Percentiles rank a stretch among this genome's conserved stretches.
Conservation (phyloP, 2,113 vertebrate species). For the Otocyon megalotis region DNA sequence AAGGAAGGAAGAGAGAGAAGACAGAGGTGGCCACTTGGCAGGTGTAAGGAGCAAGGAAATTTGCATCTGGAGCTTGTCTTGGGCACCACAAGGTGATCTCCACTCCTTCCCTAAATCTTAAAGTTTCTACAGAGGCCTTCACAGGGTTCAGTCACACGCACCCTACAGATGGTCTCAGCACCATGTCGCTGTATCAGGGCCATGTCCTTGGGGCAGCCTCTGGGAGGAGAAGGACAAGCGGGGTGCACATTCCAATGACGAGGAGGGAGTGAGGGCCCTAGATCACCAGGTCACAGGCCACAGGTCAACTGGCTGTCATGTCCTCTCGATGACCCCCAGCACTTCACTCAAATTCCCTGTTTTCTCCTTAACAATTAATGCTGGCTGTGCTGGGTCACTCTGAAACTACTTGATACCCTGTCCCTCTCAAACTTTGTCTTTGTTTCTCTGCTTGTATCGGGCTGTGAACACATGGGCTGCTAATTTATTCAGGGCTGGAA, state of each 20-base stretch:
- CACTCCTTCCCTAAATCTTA: not conserved
- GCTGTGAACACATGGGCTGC: not conserved
- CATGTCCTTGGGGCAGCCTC: not conserved
- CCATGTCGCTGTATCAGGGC: not conserved
- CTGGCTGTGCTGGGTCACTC: fast-evolving
- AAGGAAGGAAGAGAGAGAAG: not conserved
- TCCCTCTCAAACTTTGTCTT: not conserved
- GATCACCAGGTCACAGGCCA: not conserved
- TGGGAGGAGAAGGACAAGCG: not conserved
- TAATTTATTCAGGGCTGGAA: not conserved
- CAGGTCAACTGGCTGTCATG: not conserved
- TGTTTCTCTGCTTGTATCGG: not conserved
- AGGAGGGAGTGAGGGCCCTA: not conserved
- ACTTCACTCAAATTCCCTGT: not conserved
- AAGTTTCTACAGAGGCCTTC: not conserved
- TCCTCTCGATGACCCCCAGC: not conserved
- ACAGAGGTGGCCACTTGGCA: not conserved
- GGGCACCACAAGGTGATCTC: not conserved
- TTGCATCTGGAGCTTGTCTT: not conserved
- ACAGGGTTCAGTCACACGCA: not conserved
- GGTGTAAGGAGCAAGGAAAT: not conserved
- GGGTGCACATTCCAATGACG: not conserved
- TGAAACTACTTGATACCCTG: not conserved
- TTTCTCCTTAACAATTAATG: not conserved
- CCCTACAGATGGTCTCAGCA: not conserved